A percentile compares a stretch with the other conserved stretches of the same genome.
Conservation (phyloP, 2,797 vertebrate genomes). For the Lutjanus campechanus region DNA sequence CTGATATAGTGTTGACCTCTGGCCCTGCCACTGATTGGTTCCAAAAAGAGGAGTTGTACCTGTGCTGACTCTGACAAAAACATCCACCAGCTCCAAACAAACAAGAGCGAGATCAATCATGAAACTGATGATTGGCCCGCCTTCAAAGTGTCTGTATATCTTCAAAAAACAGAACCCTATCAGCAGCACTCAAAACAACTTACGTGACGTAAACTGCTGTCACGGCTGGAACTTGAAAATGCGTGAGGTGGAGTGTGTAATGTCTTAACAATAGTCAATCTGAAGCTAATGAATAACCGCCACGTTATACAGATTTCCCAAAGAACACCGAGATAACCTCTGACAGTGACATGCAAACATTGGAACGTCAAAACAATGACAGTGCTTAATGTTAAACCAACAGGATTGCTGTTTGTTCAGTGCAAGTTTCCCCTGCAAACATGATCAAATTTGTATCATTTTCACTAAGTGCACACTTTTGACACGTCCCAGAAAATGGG, state of each 20-base stretch:
- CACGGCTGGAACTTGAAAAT: slow-evolving; percentile 3
- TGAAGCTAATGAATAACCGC: slow-evolving; percentile 1
- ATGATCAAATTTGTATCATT: no score
- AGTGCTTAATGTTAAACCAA: background rate
- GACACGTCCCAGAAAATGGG: background rate
- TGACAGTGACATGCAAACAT: slow-evolving; percentile 4
- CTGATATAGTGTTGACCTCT: slow-evolving; percentile 73
- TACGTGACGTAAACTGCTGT: background rate
- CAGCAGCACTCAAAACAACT: background rate
- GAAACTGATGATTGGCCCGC: background rate
- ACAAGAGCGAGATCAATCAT: slow-evolving; percentile 12
- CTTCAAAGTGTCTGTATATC: background rate
- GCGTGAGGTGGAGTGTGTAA: background rate
- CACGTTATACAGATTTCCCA: background rate
- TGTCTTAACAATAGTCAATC: background rate
- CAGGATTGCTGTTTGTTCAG: background rate
- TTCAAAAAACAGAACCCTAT: background rate
- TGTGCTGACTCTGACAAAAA: slow-evolving; percentile 25
- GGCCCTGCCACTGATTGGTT: slow-evolving; percentile 74
- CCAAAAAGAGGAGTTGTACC: slow-evolving; percentile 71
- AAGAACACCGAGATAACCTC: slow-evolving; percentile 47
- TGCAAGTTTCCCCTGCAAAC: background rate
- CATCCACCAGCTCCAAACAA: slow-evolving; percentile 40
- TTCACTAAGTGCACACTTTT: background rate
- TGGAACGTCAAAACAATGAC: slow-evolving; percentile 27